Conservation (phyloP, 2,113 vertebrate genomes). For the Synodontis membranacea region DNA sequence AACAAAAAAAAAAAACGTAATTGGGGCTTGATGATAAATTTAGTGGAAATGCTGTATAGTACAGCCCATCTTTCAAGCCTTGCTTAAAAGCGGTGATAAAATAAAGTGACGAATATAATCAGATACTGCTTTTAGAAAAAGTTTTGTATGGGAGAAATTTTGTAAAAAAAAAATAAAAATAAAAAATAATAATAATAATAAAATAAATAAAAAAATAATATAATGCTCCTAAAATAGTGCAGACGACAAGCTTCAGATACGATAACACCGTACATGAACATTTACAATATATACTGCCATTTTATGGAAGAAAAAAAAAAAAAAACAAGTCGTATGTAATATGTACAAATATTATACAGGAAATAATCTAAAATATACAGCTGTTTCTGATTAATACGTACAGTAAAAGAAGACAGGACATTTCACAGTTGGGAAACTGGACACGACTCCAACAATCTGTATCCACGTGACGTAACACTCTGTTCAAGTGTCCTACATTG, state of each 20-base stretch:
- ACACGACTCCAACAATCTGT: constrained; percentile 39
- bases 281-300: constrained; percentile 58
- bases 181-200: not conserved
- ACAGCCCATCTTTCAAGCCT: not conserved
- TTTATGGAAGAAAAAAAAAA: constrained; percentile 59
- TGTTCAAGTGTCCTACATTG: constrained; percentile 38
- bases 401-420: constrained; percentile 42
- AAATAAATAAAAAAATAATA: constrained; percentile 9
- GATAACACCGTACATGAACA: constrained; percentile 47
- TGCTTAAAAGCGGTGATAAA: constrained; percentile 8
- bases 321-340: constrained; percentile 59
- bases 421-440: constrained; percentile 53
- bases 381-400: constrained; percentile 53
- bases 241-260: constrained; percentile 51
- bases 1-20: not conserved
- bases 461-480: constrained; percentile 16
- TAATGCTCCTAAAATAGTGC: constrained; percentile 36
- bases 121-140: not conserved
- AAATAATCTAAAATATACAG: constrained; percentile 56
- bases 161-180: not conserved
- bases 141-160: not conserved
- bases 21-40: not conserved
- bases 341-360: constrained; percentile 64
- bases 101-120: not conserved
- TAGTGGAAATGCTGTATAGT: not conserved